These are phyloP conservation scores for Hippocampus comes DNA, from an alignment of 2,113 vertebrate species.

Conservation along the genomic window DNA sequence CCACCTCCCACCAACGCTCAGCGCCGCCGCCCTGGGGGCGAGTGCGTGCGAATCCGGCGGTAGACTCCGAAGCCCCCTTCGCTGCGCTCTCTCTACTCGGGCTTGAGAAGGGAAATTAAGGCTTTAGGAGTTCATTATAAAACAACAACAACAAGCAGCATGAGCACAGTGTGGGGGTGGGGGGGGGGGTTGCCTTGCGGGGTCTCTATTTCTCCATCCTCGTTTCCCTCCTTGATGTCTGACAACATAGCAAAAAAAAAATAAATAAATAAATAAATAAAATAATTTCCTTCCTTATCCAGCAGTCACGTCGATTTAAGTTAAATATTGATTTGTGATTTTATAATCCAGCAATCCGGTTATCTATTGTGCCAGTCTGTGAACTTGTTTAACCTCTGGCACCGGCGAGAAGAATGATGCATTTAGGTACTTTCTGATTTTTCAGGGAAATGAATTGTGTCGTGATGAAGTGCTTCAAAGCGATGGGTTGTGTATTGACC, in stretches of 20 bases:
- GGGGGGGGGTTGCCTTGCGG: slow-evolving; percentile 64
- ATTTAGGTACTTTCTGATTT: slow-evolving; percentile 15
- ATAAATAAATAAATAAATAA: slow-evolving; percentile 13
- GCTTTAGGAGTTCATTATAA: slow-evolving; percentile 80
- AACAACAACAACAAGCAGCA: slow-evolving; percentile 67
- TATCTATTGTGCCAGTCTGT: slow-evolving; percentile 10
- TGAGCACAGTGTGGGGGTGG: slow-evolving; percentile 5
- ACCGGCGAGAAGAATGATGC: slow-evolving; percentile 16
- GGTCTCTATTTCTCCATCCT: slow-evolving; percentile 60
- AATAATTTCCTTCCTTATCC: slow-evolving; percentile 15
- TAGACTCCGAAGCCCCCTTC: slow-evolving; percentile 59
- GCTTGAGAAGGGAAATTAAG: slow-evolving; percentile 76
- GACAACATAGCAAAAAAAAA: slow-evolving; percentile 38
- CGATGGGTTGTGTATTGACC: not conserved
- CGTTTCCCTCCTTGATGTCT: slow-evolving; percentile 48
- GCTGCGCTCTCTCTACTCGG: slow-evolving; percentile 41
- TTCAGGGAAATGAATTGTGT: slow-evolving; percentile 25
- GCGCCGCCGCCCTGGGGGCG: slow-evolving; percentile 55
- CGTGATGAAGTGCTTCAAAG: not conserved
- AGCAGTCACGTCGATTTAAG: slow-evolving; percentile 37
- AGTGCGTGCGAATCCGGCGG: slow-evolving; percentile 74
- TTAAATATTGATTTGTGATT: slow-evolving; percentile 61
- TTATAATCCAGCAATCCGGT: slow-evolving; percentile 43
- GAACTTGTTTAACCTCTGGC: slow-evolving; percentile 45
- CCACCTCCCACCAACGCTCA: slow-evolving; percentile 40